A percentile compares a stretch with the other conserved stretches of the same genome.
phyloP scores from a whole-genome alignment of 2,797 vertebrate genomes.

The Aulostomus chinensis region DNA sequence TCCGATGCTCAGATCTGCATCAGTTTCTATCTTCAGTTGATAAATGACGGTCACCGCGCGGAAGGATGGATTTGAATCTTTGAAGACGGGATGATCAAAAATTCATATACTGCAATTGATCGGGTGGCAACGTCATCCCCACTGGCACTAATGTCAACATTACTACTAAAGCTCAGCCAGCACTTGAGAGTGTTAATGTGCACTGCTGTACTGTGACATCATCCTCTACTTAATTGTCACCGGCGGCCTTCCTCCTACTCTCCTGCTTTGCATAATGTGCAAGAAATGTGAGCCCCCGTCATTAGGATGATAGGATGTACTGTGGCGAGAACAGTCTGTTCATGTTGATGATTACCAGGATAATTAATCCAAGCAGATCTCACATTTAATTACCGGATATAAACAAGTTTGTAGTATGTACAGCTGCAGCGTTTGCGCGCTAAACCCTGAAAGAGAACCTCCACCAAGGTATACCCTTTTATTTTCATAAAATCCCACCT shows the following conservation, averaged over 20 bases:
- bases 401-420: too few relatives aligned
- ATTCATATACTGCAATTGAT: too few relatives aligned
- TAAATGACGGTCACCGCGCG: too few relatives aligned
- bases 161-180: constrained; percentile 6
- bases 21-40: too few relatives aligned
- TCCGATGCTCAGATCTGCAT: too few relatives aligned
- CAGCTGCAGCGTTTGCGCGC: too few relatives aligned
- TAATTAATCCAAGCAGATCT: constrained; percentile 19
- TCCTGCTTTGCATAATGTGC: constrained; percentile 1
- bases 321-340: background rate
- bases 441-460: too few relatives aligned
- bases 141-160: background rate
- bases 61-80: too few relatives aligned
- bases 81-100: too few relatives aligned
- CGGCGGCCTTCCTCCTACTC: constrained; percentile 1
- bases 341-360: background rate
- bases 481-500: too few relatives aligned
- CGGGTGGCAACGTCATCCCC: background rate
- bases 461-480: too few relatives aligned
- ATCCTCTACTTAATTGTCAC: background rate
- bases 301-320: background rate
- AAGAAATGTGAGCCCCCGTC: background rate
- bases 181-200: background rate
- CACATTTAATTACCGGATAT: constrained; percentile 14
- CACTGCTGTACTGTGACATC: constrained; percentile 1